A percentile compares a stretch with the other conserved stretches of the same genome.
Conservation (phyloP, 2,888 invertebrate species). For the Hedya salicella region DNA sequence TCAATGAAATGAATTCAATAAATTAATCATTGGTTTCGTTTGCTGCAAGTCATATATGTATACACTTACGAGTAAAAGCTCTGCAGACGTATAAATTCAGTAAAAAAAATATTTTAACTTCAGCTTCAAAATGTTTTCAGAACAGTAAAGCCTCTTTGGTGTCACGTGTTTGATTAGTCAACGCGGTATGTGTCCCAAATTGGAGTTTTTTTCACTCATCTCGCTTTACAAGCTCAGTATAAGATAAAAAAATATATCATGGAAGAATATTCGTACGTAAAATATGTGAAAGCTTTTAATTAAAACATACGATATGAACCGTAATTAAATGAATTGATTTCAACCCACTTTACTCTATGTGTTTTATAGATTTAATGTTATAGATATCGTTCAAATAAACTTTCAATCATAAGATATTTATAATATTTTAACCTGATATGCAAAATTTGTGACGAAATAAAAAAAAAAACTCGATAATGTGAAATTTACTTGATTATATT, state of each 20-base stretch:
- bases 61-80: background rate
- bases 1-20: background rate
- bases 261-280: too few relatives aligned
- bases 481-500: too few relatives aligned
- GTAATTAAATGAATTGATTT: too few relatives aligned
- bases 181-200: conserved; percentile 14
- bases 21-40: background rate
- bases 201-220: conserved; percentile 8
- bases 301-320: background rate
- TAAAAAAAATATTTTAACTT: conserved; percentile 12
- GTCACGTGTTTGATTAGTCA: conserved; percentile 25
- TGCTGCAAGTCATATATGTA: background rate
- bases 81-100: background rate
- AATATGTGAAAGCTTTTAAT: background rate
- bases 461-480: too few relatives aligned
- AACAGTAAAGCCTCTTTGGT: conserved; percentile 14
- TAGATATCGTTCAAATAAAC: too few relatives aligned
- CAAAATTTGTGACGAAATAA: too few relatives aligned
- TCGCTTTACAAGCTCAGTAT: background rate
- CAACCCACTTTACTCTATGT: too few relatives aligned
- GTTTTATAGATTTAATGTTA: too few relatives aligned
- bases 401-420: too few relatives aligned
- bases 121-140: conserved; percentile 14
- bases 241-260: background rate
- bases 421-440: too few relatives aligned